Evolutionary conservation across 1,140 invertebrate genomes (phyloP).

Genomic region (Orchesella cincta): DNA sequence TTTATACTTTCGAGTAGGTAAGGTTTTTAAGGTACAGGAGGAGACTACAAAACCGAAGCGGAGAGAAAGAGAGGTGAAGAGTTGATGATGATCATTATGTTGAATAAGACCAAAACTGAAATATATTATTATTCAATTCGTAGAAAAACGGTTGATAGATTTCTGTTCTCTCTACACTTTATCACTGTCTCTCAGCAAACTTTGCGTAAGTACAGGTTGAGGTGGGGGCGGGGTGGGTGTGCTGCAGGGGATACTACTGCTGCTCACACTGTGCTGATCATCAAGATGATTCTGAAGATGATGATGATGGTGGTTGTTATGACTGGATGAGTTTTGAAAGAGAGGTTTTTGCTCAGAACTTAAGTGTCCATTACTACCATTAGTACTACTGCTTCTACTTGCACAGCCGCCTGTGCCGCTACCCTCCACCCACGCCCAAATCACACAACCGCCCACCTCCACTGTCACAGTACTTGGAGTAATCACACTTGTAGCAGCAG

Average conservation of each 20-base stretch:
- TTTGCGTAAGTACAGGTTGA: background rate
- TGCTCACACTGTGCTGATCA: background rate
- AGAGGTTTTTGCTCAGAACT: slow-evolving; percentile 1
- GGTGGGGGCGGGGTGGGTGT: background rate
- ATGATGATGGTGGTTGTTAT: background rate
- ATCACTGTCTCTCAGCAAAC: slow-evolving; percentile 23
- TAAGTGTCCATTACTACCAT: background rate
- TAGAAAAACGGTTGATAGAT: background rate
- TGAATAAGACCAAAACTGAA: background rate
- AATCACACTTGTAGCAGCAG: slow-evolving; percentile 44
- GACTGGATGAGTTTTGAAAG: background rate
- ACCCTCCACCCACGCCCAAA: background rate
- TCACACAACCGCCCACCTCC: background rate
- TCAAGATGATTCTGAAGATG: background rate
- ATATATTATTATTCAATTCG: background rate
- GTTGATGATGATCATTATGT: background rate
- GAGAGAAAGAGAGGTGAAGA: background rate
- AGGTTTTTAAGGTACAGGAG: background rate
- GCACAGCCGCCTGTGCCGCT: background rate
- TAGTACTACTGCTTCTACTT: background rate
- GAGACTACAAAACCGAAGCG: background rate
- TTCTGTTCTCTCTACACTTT: background rate
- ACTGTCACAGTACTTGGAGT: slow-evolving; percentile 22
- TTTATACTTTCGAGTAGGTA: background rate
- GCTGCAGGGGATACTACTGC: slow-evolving; percentile 11